Conservation (phyloP, 2,888 invertebrate genomes). For the Eilema caniola region DNA sequence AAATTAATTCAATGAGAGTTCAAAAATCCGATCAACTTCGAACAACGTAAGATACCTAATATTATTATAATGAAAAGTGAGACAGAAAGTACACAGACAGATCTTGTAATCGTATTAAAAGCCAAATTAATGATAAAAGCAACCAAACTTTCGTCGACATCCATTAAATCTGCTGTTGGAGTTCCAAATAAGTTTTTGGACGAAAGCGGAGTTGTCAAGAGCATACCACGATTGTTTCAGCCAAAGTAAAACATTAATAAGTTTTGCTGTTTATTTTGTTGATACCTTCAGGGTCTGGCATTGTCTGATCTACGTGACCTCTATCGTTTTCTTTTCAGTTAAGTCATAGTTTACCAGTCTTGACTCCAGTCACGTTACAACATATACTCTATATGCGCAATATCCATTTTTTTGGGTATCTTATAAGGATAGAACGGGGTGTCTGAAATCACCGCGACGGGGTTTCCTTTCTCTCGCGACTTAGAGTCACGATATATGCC, state of each 20-base stretch:
- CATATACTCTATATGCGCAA: too few relatives aligned
- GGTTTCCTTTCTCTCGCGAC: too few relatives aligned
- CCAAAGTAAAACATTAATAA: slow-evolving; percentile 9
- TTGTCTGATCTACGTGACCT: background rate
- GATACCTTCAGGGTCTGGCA: background rate
- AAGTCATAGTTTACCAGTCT: too few relatives aligned
- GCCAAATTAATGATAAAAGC: slow-evolving; percentile 66
- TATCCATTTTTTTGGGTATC: too few relatives aligned
- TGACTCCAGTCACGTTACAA: too few relatives aligned
- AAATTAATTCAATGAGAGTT: slow-evolving; percentile 49
- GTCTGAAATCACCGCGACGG: too few relatives aligned
- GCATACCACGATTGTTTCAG: slow-evolving; percentile 12
- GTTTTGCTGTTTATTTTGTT: slow-evolving; percentile 5
- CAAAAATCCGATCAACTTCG: slow-evolving; percentile 48
- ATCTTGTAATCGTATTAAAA: slow-evolving; percentile 64
- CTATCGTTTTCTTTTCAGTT: too few relatives aligned
- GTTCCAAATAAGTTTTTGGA: slow-evolving; percentile 51
- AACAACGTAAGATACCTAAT: slow-evolving; percentile 48
- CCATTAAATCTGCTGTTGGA: slow-evolving; percentile 56
- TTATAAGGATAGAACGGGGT: too few relatives aligned
- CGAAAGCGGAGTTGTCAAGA: slow-evolving; percentile 51
- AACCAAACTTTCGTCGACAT: slow-evolving; percentile 53
- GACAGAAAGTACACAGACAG: slow-evolving; percentile 56
- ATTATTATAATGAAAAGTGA: slow-evolving; percentile 56
- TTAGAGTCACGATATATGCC: too few relatives aligned